These are phyloP conservation scores for Urophycis tenuis DNA, from an alignment of 2,797 vertebrate genomes.

Conservation along the genomic window DNA sequence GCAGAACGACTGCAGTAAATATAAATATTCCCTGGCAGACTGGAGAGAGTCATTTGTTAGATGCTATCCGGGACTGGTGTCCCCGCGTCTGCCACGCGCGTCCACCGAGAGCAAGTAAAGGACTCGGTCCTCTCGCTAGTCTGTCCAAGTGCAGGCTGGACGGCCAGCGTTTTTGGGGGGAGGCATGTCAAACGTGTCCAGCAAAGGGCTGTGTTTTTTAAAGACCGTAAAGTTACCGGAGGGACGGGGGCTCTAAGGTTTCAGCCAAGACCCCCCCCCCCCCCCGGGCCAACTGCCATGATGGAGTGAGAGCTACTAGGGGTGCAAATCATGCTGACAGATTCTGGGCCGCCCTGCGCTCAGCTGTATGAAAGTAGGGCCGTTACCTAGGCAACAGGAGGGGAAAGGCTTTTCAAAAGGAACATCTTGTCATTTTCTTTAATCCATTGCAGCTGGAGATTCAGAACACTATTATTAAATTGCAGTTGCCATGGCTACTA, in stretches of 20 bases:
- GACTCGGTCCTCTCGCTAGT: constrained; percentile 47
- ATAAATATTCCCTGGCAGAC: constrained; percentile 17
- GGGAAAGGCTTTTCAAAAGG: constrained; percentile 87
- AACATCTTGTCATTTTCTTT: constrained; percentile 99
- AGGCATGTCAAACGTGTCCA: constrained; percentile 43
- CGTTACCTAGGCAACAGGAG: constrained; percentile 86
- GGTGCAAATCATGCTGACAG: constrained; percentile 80
- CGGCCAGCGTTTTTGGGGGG: constrained; percentile 16
- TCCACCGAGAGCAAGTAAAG: constrained; percentile 48
- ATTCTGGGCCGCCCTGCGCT: constrained; percentile 77
- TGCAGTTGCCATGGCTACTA: constrained; percentile 96
- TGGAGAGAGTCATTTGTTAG: constrained; percentile 15
- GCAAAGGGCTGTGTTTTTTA: constrained; percentile 52
- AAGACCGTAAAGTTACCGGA: constrained; percentile 52
- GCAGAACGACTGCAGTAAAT: background rate
- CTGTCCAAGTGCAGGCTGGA: constrained; percentile 40
- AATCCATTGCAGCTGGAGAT: constrained; percentile 99
- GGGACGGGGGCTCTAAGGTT: constrained; percentile 60
- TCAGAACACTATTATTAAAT: constrained; percentile 95
- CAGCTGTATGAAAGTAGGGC: constrained; percentile 80
- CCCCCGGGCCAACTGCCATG: constrained; percentile 31
- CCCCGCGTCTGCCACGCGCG: constrained; percentile 31
- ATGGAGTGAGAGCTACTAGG: constrained; percentile 69
- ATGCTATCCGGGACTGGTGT: constrained; percentile 29
- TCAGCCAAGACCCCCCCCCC: constrained; percentile 50